A percentile compares a stretch with the other conserved stretches of the same genome.
phyloP scores from a whole-genome alignment of 2,888 invertebrate species.

The Glaucopsyche alexis region DNA sequence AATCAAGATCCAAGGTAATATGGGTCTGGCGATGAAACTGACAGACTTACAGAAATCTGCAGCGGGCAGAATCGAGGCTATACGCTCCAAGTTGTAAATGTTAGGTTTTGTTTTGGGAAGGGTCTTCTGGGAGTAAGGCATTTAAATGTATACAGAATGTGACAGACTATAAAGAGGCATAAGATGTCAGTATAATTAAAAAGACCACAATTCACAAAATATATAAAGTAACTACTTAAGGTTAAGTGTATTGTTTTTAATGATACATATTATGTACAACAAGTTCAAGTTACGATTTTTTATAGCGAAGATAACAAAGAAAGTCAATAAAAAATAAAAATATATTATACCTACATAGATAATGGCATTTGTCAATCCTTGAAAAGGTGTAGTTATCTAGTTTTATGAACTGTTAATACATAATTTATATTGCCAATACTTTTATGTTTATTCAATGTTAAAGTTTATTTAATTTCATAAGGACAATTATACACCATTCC shows the following conservation, averaged over 20 bases:
- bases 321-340: conserved; percentile 17
- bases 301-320: neutral
- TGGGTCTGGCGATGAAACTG: conserved; percentile 97
- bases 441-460: neutral
- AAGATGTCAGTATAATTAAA: neutral
- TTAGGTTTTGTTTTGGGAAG: conserved; percentile 8
- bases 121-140: conserved; percentile 47
- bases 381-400: neutral
- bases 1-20: conserved; percentile 97
- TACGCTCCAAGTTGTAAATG: conserved; percentile 87
- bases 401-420: neutral
- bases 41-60: conserved; percentile 89
- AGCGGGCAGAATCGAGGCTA: conserved; percentile 84
- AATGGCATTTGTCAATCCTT: neutral
- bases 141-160: conserved; percentile 29
- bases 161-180: conserved; percentile 12
- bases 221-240: neutral
- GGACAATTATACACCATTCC: conserved; percentile 37
- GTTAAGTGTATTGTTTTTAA: neutral
- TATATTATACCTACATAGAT: neutral
- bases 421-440: neutral
- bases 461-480: neutral
- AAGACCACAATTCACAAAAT: neutral
- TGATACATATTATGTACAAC: neutral
- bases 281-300: neutral